Evolutionary conservation across 2,797 vertebrate species (phyloP).

Genomic region (Hemibagrus guttatus): DNA sequence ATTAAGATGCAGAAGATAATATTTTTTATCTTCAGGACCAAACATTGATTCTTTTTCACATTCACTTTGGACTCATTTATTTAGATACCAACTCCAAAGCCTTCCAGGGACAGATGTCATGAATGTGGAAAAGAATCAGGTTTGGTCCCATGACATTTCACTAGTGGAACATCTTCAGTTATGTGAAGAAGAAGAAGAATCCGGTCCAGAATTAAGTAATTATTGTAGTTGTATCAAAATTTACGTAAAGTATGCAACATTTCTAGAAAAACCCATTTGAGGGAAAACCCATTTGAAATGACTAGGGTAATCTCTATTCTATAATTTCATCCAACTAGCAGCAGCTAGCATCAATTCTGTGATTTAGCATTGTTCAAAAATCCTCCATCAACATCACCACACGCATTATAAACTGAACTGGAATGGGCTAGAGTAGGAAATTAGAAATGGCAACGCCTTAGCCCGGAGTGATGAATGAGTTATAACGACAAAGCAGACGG

Average conservation of each 20-base stretch:
- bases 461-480: slow-evolving; percentile 8
- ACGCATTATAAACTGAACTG: not conserved
- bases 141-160: too few species aligned
- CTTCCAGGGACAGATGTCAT: not conserved
- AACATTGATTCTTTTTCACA: not conserved
- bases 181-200: not conserved
- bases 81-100: not conserved
- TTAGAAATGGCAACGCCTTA: not conserved
- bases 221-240: not conserved
- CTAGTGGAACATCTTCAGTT: not conserved
- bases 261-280: not conserved
- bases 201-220: not conserved
- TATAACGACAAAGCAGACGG: slow-evolving; percentile 31
- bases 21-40: not conserved
- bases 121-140: not conserved
- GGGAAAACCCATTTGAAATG: not conserved
- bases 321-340: not conserved
- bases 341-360: slow-evolving; percentile 6
- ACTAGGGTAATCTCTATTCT: not conserved
- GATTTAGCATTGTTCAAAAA: slow-evolving; percentile 3
- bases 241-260: too few species aligned
- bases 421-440: not conserved
- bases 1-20: not conserved
- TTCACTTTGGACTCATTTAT: not conserved
- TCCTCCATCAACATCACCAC: not conserved